These are phyloP conservation scores for Dendrolimus houi DNA, from an alignment of 2,888 invertebrate genomes.

Conservation along the genomic window DNA sequence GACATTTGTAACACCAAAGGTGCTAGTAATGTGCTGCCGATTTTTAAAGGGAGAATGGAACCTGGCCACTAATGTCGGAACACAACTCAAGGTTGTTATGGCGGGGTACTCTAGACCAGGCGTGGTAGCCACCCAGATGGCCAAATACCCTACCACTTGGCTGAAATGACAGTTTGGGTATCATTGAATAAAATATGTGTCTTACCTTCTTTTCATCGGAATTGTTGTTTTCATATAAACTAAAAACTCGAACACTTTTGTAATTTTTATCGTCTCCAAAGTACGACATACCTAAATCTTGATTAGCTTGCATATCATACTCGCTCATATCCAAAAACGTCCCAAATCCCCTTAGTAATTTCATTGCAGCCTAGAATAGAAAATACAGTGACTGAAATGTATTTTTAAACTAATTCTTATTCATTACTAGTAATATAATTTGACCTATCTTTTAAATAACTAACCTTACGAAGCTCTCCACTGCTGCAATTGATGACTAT, in stretches of 20 bases:
- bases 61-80: too few species aligned
- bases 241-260: slow-evolving; percentile 17
- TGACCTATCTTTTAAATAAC: background rate
- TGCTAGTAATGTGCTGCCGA: too few species aligned
- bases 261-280: slow-evolving; percentile 18
- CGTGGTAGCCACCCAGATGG: too few species aligned
- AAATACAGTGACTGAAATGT: slow-evolving; percentile 1
- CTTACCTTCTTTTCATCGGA: slow-evolving; percentile 26
- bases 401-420: too few species aligned
- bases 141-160: too few species aligned
- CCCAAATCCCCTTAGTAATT: slow-evolving; percentile 12
- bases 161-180: too few species aligned
- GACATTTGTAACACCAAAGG: too few species aligned
- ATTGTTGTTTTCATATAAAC: slow-evolving; percentile 27
- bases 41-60: too few species aligned
- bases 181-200: too few species aligned
- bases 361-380: slow-evolving; percentile 30
- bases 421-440: background rate
- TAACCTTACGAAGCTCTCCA: slow-evolving; percentile 29
- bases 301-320: slow-evolving; percentile 25
- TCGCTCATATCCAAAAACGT: slow-evolving; percentile 25
- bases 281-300: slow-evolving; percentile 25
- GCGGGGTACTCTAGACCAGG: too few species aligned
- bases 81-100: too few species aligned
- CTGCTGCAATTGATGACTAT: slow-evolving; percentile 25